Conservation (phyloP, 2,113 vertebrate species). For the Junco hyemalis region DNA sequence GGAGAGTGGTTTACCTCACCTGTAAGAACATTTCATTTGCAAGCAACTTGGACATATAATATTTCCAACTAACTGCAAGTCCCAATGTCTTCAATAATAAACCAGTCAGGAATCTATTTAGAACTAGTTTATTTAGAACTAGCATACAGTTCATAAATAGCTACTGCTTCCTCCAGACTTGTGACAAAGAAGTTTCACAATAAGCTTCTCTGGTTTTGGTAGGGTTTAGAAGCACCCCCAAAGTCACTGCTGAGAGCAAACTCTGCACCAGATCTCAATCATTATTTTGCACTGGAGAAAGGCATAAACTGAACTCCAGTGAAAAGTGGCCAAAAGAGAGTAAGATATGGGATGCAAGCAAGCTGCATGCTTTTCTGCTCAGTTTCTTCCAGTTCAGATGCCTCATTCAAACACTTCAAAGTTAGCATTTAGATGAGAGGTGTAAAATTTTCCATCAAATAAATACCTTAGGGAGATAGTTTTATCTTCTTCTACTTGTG, state of each 20-base stretch:
- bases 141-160: not conserved
- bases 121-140: constrained; percentile 31
- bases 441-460: not conserved
- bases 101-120: not conserved
- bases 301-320: not conserved
- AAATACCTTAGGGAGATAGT: not conserved
- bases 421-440: not conserved
- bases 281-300: not conserved
- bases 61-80: not conserved
- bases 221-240: not conserved
- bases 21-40: not conserved
- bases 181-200: not conserved
- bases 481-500: not conserved
- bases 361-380: not conserved
- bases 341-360: not conserved
- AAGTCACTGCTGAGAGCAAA: not conserved
- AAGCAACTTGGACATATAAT: not conserved
- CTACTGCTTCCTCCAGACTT: not conserved
- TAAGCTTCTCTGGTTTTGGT: not conserved
- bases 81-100: not conserved
- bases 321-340: not conserved
- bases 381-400: not conserved
- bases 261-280: not conserved
- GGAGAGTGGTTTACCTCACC: not conserved
- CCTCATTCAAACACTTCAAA: not conserved